Evolutionary conservation across 2,113 vertebrate species (phyloP).

Genomic region (Pedionomus torquatus): DNA sequence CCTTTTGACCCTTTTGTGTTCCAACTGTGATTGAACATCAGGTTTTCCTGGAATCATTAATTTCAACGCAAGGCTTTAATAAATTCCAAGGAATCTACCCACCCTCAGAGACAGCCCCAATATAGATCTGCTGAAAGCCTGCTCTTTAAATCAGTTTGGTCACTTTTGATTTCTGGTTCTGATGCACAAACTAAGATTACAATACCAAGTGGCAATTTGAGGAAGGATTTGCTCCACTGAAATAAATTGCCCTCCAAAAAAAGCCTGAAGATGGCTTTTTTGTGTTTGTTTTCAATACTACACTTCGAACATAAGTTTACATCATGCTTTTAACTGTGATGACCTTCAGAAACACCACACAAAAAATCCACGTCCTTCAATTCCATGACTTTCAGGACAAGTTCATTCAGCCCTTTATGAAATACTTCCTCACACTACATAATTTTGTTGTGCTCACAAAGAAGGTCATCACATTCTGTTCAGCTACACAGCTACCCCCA

Average conservation of each 20-base stretch:
- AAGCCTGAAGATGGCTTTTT: not conserved
- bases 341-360: not conserved
- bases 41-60: not conserved
- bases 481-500: not conserved
- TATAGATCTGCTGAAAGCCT: not conserved
- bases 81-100: not conserved
- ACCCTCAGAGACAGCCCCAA: not conserved
- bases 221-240: not conserved
- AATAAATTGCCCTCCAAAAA: not conserved
- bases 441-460: not conserved
- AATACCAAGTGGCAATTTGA: not conserved
- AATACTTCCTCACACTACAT: not conserved
- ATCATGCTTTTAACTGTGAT: not conserved
- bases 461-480: not conserved
- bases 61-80: not conserved
- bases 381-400: not conserved
- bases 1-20: conserved; percentile 4
- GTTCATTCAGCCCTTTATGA: not conserved
- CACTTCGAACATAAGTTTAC: not conserved
- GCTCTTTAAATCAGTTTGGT: not conserved
- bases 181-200: not conserved
- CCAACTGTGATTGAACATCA: not conserved
- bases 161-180: not conserved
- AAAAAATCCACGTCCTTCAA: not conserved
- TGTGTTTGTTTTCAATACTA: not conserved